Base-by-base conservation (phyloP, 2,888 invertebrate species). In the Ochropleura plecta region DNA sequence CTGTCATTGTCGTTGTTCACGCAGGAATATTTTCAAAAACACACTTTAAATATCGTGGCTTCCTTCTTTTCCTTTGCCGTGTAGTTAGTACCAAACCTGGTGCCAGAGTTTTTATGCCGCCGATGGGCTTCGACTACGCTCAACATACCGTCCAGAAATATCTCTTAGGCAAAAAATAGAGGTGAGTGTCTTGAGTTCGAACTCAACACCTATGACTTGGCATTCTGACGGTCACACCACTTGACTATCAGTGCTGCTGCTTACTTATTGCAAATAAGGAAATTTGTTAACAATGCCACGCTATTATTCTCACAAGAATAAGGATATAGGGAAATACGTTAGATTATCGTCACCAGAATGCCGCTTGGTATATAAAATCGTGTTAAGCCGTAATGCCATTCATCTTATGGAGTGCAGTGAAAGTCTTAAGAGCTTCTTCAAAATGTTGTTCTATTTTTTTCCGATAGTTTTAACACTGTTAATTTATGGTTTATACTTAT, bases 401-500 rank as follows among this genome's bases (percentile, higher is more conserved):
- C 73, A 79, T 63, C 55, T 14, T 18, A 9, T 30, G 48, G 9
- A 14, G 8, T 14, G 12, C 40, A 20, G n/a, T 18, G 10, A 3
- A 64, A 14, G 20, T 20, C 63, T 59, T n/a, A 42, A 30, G 30
- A 57, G 40, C 20, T 66, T 12, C 42, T 51, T 57, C 8, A 75
- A 68, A 63, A 79, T 82, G 81, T 10, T 63, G 46, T 4, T 78
- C 9, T 65, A 82, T 16, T 81, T 83, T 67, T 20, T 81, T 7
- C 63, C 80, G 18, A 0, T 78, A 12, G 67, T 70, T 49, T 16
- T 86, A 62, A 69, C 69, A 62, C 57, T 73, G 1, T 12, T 87
- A 46, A 69, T 68, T 18, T 79, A 62, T 62, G 46, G 73, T 8
- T 0, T 90, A 0, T 91, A 91, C 69, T 30, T 30, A 30, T 30